These are phyloP conservation scores for Crotalus horridus DNA, from an alignment of 2,113 vertebrate species.

Conservation along the genomic window DNA sequence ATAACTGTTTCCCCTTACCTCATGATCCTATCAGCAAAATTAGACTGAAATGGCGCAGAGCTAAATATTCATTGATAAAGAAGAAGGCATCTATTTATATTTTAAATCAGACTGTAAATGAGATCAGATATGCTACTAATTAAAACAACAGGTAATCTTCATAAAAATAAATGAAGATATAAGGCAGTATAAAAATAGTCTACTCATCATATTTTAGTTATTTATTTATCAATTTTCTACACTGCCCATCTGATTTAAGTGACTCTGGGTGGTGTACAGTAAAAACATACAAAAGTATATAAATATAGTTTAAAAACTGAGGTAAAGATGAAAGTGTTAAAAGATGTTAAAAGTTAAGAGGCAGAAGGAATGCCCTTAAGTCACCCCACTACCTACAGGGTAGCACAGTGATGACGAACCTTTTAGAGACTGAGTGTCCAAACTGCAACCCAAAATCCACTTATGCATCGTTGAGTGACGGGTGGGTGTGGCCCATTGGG, in stretches of 20 bases:
- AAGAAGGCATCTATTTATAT: background rate
- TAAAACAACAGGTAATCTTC: background rate
- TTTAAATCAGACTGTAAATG: conserved; percentile 22
- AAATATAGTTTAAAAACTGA: background rate
- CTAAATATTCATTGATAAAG: conserved; percentile 8
- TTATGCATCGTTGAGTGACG: too few species aligned
- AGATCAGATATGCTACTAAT: conserved; percentile 12
- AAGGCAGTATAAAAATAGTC: background rate
- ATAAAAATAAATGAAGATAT: conserved; percentile 23
- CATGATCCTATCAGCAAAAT: conserved; percentile 38
- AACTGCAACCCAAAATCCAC: too few species aligned
- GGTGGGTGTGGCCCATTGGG: too few species aligned
- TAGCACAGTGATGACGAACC: too few species aligned
- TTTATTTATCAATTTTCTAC: background rate
- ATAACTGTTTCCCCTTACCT: background rate
- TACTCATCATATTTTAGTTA: background rate
- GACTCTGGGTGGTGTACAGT: background rate
- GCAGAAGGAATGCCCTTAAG: too few species aligned
- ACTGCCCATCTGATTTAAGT: background rate
- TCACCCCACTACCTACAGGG: too few species aligned
- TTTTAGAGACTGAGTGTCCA: too few species aligned
- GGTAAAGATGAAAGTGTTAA: background rate
- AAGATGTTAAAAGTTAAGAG: background rate
- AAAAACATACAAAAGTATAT: background rate
- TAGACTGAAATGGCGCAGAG: conserved; percentile 4